These are phyloP conservation scores for Cranoglanis bouderius DNA, from an alignment of 2,113 vertebrate species.

Conservation along the genomic window DNA sequence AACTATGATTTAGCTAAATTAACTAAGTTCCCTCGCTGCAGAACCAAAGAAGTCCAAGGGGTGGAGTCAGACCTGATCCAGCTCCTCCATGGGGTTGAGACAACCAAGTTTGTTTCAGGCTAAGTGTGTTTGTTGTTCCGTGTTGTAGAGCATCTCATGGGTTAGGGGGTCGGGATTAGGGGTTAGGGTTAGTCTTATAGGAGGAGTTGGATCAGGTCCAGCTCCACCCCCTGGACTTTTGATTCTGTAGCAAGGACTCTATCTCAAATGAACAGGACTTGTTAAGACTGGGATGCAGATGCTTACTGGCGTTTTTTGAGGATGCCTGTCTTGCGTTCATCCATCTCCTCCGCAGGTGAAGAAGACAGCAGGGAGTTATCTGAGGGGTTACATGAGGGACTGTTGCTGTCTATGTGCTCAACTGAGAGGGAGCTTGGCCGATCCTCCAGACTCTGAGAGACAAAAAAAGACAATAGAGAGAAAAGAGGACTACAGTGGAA, in stretches of 20 bases:
- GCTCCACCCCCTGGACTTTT: neutral
- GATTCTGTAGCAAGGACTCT: neutral
- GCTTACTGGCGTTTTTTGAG: constrained; percentile 93
- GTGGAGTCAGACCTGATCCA: neutral
- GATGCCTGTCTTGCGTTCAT: constrained; percentile 87
- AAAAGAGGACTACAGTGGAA: neutral
- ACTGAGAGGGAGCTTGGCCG: constrained; percentile 91
- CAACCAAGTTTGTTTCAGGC: neutral
- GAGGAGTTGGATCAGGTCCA: neutral
- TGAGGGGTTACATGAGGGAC: constrained; percentile 93
- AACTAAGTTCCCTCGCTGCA: neutral
- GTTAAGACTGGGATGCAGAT: neutral
- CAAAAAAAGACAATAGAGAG: neutral
- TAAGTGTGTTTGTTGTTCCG: neutral
- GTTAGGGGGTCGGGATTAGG: neutral
- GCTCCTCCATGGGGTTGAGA: neutral
- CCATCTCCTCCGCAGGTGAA: constrained; percentile 93
- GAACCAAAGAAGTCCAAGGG: neutral
- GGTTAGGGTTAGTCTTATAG: neutral
- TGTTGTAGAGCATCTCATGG: neutral
- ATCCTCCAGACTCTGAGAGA: constrained; percentile 87
- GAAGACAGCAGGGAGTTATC: constrained; percentile 95
- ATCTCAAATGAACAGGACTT: neutral
- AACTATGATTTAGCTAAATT: neutral
- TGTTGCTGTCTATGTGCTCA: constrained; percentile 91